A percentile compares a stretch with the other conserved stretches of the same genome.
These are phyloP conservation scores for Streptopelia turtur DNA, from an alignment of 2,797 vertebrate genomes.

Conservation along the genomic window DNA sequence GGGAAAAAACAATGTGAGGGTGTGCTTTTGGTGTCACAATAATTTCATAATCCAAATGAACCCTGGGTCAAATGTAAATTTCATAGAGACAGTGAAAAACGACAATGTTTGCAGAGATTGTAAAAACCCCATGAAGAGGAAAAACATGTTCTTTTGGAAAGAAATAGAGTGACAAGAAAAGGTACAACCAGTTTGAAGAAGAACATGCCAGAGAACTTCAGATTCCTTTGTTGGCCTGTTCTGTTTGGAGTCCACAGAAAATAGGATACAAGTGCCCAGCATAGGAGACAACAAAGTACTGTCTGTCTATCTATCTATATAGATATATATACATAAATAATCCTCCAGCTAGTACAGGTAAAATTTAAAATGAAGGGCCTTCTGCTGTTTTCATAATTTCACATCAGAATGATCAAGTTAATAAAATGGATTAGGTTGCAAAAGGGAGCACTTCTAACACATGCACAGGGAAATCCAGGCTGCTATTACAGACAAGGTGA, in stretches of 20 bases:
- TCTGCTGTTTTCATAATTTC: not conserved
- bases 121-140: not conserved
- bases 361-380: not conserved
- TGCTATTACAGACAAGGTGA: not conserved
- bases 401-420: not conserved
- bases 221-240: not conserved
- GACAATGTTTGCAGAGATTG: not conserved
- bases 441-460: not conserved
- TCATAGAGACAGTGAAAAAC: fast-evolving
- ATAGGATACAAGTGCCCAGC: not conserved
- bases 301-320: too few relatives aligned
- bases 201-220: not conserved
- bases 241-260: not conserved
- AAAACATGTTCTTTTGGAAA: not conserved
- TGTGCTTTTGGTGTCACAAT: not conserved
- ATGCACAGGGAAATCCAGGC: not conserved
- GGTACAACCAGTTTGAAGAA: not conserved
- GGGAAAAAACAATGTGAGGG: not conserved
- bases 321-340: fast-evolving
- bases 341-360: not conserved
- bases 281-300: not conserved
- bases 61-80: not conserved
- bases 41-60: not conserved
- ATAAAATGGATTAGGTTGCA: not conserved
- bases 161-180: not conserved